These are phyloP conservation scores for Leptobrachium ailaonicum DNA, from an alignment of 2,113 vertebrate genomes.

Conservation along the genomic window DNA sequence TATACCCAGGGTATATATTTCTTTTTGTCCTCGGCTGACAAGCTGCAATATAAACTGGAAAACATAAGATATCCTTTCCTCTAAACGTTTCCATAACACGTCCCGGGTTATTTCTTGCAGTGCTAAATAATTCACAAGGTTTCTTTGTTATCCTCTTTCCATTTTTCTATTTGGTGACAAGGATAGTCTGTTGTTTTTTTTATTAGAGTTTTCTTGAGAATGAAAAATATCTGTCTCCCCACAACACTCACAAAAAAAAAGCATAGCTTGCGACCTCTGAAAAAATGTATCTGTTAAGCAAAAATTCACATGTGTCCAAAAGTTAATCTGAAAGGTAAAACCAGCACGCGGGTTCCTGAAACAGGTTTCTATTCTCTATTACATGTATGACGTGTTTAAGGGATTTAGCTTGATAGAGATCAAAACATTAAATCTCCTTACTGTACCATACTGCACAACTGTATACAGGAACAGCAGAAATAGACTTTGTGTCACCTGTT, in stretches of 20 bases:
- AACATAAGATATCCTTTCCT: neutral
- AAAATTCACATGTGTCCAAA: neutral
- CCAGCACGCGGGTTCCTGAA: too few species aligned
- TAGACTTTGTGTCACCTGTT: too few species aligned
- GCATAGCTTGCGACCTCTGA: neutral
- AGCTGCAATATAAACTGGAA: neutral
- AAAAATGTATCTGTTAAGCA: neutral
- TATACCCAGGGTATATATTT: neutral
- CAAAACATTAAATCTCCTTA: too few species aligned
- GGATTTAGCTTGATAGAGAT: too few species aligned
- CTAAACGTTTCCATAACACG: neutral
- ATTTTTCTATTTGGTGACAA: slow-evolving; percentile 12
- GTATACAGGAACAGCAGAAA: too few species aligned
- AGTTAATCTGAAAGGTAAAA: neutral
- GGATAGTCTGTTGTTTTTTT: slow-evolving; percentile 16
- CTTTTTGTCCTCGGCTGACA: neutral
- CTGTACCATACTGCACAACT: too few species aligned
- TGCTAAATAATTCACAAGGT: neutral
- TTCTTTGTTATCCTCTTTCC: slow-evolving; percentile 12
- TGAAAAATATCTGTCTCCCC: slow-evolving; percentile 12
- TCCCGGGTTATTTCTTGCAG: neutral
- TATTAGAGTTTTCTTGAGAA: slow-evolving; percentile 1
- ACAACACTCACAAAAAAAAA: neutral
- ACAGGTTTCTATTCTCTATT: too few species aligned
- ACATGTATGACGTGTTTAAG: too few species aligned